Percentiles rank a stretch among this genome's conserved stretches.
Evolutionary conservation across 2,797 vertebrate species (phyloP).

Genomic region (Rhinogobio ventralis): DNA sequence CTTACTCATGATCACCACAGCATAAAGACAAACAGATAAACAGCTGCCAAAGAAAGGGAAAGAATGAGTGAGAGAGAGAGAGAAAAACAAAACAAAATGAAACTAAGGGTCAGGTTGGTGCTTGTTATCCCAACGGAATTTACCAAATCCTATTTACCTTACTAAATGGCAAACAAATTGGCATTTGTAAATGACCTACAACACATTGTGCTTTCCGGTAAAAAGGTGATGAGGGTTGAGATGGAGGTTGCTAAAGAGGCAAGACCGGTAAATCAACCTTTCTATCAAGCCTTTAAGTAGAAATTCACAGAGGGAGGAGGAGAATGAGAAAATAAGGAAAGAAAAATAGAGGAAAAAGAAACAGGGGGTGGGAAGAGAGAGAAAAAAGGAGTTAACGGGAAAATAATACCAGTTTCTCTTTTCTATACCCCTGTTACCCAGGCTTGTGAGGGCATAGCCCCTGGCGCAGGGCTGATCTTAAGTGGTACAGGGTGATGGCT

Average conservation of each 20-base stretch:
- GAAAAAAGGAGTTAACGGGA: constrained; percentile 1
- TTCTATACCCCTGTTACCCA: constrained; percentile 30
- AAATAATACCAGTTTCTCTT: constrained; percentile 59
- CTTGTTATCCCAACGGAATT: constrained; percentile 55
- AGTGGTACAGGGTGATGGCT: constrained; percentile 32
- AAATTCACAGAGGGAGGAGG: constrained; percentile 25
- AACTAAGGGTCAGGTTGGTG: constrained; percentile 51
- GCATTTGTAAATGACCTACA: constrained; percentile 58
- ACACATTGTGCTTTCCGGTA: constrained; percentile 55
- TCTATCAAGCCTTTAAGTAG: constrained; percentile 33
- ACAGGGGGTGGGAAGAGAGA: background rate
- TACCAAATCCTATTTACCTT: constrained; percentile 57
- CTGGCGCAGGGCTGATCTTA: constrained; percentile 59
- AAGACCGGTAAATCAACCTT: constrained; percentile 47
- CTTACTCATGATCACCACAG: constrained; percentile 72
- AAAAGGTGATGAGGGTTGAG: constrained; percentile 58
- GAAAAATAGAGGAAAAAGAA: constrained; percentile 22
- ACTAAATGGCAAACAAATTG: constrained; percentile 54
- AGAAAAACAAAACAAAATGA: constrained; percentile 40
- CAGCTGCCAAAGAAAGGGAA: constrained; percentile 42
- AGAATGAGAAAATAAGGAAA: background rate
- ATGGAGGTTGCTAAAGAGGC: constrained; percentile 50
- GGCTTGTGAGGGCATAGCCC: constrained; percentile 23
- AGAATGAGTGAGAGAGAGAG: constrained; percentile 10
- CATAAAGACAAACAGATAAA: constrained; percentile 72